Percentiles rank a stretch among this genome's conserved stretches.
Conservation (phyloP, 2,797 vertebrate species). For the Cottoperca gobio region DNA sequence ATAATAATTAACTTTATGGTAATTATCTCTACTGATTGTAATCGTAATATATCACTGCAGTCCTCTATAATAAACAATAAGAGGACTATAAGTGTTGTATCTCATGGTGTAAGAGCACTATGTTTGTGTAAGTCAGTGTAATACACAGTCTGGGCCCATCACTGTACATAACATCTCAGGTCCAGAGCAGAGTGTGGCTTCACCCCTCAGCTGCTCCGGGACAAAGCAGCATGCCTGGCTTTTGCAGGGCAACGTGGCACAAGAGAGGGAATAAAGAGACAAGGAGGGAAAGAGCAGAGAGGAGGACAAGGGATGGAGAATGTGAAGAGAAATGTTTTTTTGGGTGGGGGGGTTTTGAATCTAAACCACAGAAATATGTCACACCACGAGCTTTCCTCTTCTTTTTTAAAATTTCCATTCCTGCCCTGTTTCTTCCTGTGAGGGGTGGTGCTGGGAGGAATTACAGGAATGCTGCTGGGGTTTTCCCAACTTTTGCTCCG, state of each 20-base stretch:
- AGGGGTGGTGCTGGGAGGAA: constrained; percentile 77
- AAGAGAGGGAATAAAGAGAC: constrained; percentile 59
- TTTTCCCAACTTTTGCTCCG: constrained; percentile 76
- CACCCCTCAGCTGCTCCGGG: constrained; percentile 46
- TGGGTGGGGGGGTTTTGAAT: constrained; percentile 34
- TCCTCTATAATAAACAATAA: background rate
- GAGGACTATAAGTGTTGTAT: background rate
- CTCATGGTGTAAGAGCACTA: background rate
- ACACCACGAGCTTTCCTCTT: constrained; percentile 58
- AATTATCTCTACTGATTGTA: background rate
- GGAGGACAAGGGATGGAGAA: constrained; percentile 67
- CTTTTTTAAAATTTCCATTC: constrained; percentile 51
- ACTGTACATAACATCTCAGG: constrained; percentile 16
- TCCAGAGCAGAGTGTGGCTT: constrained; percentile 25
- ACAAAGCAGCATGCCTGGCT: constrained; percentile 42
- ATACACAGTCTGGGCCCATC: constrained; percentile 5
- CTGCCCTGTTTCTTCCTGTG: constrained; percentile 64
- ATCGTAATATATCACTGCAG: background rate
- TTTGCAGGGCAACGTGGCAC: constrained; percentile 76
- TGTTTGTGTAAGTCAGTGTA: background rate
- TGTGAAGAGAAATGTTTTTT: constrained; percentile 34
- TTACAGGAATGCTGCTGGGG: constrained; percentile 83
- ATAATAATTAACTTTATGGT: constrained; percentile 5
- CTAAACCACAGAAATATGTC: constrained; percentile 67
- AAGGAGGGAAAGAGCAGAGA: constrained; percentile 56